Conservation (phyloP, 2,888 invertebrate genomes). For the Lucinisca nassula region DNA sequence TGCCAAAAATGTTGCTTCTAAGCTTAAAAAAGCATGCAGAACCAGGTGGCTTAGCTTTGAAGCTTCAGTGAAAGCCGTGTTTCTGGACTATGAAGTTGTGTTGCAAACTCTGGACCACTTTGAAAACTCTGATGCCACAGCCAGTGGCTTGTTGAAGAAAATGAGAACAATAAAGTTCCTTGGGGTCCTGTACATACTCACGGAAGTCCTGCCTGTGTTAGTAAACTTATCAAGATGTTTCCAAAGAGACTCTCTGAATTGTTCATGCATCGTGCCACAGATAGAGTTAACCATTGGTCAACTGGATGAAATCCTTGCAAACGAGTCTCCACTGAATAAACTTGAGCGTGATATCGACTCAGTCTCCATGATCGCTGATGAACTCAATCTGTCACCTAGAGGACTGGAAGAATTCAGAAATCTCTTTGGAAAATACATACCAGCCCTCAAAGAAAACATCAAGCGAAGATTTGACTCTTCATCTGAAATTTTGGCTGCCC, state of each 20-base stretch:
- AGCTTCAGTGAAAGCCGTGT: conserved; percentile 43
- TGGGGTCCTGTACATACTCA: conserved; percentile 48
- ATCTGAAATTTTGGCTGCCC: conserved; percentile 24
- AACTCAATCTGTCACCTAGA: conserved; percentile 25
- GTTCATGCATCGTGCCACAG: no score
- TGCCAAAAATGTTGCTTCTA: conserved; percentile 33
- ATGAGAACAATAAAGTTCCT: conserved; percentile 52
- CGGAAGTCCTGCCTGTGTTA: conserved; percentile 49
- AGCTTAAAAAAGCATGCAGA: conserved; percentile 52
- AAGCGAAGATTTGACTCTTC: conserved; percentile 22
- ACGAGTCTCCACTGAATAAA: conserved; percentile 28
- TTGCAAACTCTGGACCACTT: conserved; percentile 39
- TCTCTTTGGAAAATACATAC: conserved; percentile 32
- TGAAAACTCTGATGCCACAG: conserved; percentile 46
- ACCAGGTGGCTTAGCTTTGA: conserved; percentile 69
- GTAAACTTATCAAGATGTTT: conserved; percentile 42
- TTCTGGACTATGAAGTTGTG: conserved; percentile 38
- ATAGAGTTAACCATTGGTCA: no score
- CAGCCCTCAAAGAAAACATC: conserved; percentile 46
- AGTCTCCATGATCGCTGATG: conserved; percentile 31
- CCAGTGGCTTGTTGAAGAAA: conserved; percentile 55
- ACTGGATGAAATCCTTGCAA: conserved; percentile 6
- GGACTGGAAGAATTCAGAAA: conserved; percentile 12
- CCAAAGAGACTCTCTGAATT: conserved; percentile 39
- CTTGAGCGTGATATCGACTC: conserved; percentile 37